A percentile compares a stretch with the other conserved stretches of the same genome.
These are phyloP conservation scores for Ectemnius cavifrons DNA, from an alignment of 2,888 invertebrate genomes.

Conservation along the genomic window DNA sequence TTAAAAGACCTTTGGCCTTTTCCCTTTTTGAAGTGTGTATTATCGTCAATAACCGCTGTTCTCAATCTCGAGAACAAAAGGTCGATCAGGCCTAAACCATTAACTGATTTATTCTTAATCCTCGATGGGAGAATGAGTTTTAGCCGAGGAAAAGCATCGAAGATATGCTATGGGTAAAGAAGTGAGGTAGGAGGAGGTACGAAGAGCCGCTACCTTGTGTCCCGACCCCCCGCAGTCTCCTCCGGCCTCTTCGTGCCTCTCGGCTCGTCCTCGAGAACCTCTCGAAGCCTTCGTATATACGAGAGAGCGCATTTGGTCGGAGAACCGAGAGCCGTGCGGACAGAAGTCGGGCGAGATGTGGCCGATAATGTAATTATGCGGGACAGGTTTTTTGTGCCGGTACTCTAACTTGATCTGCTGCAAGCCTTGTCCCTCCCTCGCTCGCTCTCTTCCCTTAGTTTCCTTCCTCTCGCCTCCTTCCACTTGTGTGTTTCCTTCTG, in stretches of 20 bases:
- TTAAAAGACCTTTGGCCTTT: too few relatives aligned
- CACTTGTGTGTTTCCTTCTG: not conserved
- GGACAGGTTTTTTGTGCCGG: conserved; percentile 70
- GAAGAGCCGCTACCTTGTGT: not conserved
- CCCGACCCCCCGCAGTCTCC: conserved; percentile 39
- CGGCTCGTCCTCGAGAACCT: conserved; percentile 28
- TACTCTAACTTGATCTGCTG: conserved; percentile 57
- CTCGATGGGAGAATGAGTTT: not conserved
- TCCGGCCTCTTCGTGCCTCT: conserved; percentile 6
- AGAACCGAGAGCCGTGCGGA: conserved; percentile 43
- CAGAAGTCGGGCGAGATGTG: conserved; percentile 70
- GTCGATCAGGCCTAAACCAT: not conserved
- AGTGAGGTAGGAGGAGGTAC: conserved; percentile 1
- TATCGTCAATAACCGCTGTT: not conserved
- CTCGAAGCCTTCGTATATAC: conserved; percentile 8
- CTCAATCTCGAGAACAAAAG: too few relatives aligned
- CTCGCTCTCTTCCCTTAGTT: conserved; percentile 25
- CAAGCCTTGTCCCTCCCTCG: conserved; percentile 18
- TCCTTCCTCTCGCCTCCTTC: conserved; percentile 26
- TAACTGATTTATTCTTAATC: conserved; percentile 14
- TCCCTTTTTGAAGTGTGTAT: too few relatives aligned
- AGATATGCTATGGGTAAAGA: conserved; percentile 24
- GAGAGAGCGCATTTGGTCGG: conserved; percentile 28
- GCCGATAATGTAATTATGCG: conserved; percentile 73
- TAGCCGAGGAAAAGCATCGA: not conserved